Base-by-base conservation (phyloP, 2,113 vertebrate genomes). In the Sorex fumeus region DNA sequence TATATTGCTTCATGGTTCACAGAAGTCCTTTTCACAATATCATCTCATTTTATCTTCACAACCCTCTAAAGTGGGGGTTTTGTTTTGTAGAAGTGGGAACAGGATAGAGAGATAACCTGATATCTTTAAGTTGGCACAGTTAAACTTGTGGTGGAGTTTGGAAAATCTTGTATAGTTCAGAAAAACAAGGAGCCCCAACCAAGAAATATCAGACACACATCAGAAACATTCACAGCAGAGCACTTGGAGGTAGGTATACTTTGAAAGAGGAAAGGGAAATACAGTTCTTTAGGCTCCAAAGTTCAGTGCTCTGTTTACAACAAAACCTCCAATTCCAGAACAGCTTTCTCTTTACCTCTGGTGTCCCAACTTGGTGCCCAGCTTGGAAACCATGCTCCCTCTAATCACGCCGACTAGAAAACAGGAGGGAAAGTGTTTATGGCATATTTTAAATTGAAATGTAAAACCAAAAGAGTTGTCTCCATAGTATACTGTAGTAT, bases 21-120 rank as follows among this genome's bases (percentile, higher is more conserved):
- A 34, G 19, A 23, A 71, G 28, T 43, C 11, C 25, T 77, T 87
- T 80, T 84, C 77, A 69, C 25, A 27, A 4, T 71, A 45, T 57
- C 69, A 32, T 82, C 91, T 88, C 9, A n/a, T 76, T 92, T 93
- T 9, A 32, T 93, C 74, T 90, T 78, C 60, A 47, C 8, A 64
- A 43, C 8, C 21, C 36, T 81, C 18, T 5, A 2, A 64, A 12
- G 77, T 15, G 30, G 18, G 45, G 30, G 12, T 78, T 72, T 28
- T 67, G 32, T 43, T 76, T 85, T 83, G 12, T 82, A 70, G 84
- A 69, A 66, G 66, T 79, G 30, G 47, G 67, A 76, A 45, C 15
- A 67, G 67, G 5, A 80, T 45, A 32, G 84, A 69, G 74, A 77
- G 40, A 16, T 74, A 6, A 16, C 60, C 3, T 12, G 9, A 19